Evolutionary conservation across 2,888 invertebrate genomes (phyloP).

Genomic region (Alentia gelatinosa): DNA sequence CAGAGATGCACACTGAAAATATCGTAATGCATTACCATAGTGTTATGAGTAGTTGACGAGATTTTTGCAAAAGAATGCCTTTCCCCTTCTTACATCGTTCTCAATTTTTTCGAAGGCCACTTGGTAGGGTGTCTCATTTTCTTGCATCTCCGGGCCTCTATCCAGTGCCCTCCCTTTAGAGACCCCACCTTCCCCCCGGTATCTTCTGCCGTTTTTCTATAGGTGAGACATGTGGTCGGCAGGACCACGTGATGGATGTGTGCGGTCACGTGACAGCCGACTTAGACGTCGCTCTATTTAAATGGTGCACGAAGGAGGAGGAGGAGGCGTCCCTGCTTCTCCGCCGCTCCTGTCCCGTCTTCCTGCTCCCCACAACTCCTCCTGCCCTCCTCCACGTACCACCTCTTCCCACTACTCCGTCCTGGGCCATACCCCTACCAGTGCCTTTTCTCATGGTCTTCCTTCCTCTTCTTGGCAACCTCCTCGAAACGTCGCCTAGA

Average conservation of each 20-base stretch:
- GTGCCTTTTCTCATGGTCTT: not conserved
- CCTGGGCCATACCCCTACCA: not conserved
- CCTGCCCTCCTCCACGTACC: not conserved
- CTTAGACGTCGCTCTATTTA: conserved; percentile 1
- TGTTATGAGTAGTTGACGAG: too few species aligned
- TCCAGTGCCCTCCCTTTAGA: not conserved
- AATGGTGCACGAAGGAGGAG: not conserved
- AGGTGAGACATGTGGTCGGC: not conserved
- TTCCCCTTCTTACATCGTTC: too few species aligned
- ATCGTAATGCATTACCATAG: too few species aligned
- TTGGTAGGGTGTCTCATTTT: too few species aligned
- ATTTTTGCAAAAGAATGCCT: too few species aligned
- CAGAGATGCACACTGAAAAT: too few species aligned
- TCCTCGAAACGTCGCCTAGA: conserved; percentile 1
- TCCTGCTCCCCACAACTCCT: not conserved
- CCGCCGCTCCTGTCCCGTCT: too few species aligned
- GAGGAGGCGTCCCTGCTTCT: too few species aligned
- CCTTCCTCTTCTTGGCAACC: not conserved
- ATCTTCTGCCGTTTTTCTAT: not conserved
- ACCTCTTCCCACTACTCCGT: not conserved
- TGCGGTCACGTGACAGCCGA: not conserved
- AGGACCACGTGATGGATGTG: not conserved
- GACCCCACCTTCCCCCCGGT: not conserved
- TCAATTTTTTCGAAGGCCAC: too few species aligned
- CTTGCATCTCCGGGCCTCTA: too few species aligned